phyloP scores from a whole-genome alignment of 2,113 vertebrate species.

The Malaclemys terrapin region DNA sequence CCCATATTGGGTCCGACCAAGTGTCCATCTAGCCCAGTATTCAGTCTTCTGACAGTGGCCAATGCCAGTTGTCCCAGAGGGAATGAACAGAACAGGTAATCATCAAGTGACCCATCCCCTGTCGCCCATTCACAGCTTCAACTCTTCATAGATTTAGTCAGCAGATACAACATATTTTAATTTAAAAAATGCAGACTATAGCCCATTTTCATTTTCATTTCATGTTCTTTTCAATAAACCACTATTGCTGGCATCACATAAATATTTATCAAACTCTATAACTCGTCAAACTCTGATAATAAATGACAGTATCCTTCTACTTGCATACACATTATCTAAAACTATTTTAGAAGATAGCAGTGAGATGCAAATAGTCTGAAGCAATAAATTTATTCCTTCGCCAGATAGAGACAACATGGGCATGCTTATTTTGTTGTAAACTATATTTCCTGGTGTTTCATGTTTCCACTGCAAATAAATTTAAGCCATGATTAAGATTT shows the following conservation, averaged over 20 bases:
- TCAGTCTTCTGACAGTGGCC: no score
- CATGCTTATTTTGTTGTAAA: not conserved
- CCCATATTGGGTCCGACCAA: no score
- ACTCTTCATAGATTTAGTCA: slow-evolving; percentile 42
- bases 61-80: no score
- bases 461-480: not conserved
- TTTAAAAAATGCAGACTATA: slow-evolving; percentile 44
- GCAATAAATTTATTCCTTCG: slow-evolving; percentile 28
- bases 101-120: no score
- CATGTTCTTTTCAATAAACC: slow-evolving; percentile 66
- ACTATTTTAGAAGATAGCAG: slow-evolving; percentile 24
- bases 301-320: slow-evolving; percentile 70
- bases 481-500: slow-evolving; percentile 5
- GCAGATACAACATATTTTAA: slow-evolving; percentile 31
- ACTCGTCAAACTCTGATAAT: slow-evolving; percentile 44
- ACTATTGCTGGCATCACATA: slow-evolving; percentile 39
- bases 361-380: slow-evolving; percentile 40
- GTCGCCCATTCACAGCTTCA: not conserved
- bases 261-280: slow-evolving; percentile 74
- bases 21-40: no score
- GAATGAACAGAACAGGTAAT: no score
- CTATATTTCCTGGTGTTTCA: not conserved
- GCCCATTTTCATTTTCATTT: slow-evolving; percentile 64
- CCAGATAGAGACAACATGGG: not conserved
- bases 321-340: slow-evolving; percentile 15